Base-by-base conservation (phyloP, 2,797 vertebrate genomes). In the Astyanax mexicanus region DNA sequence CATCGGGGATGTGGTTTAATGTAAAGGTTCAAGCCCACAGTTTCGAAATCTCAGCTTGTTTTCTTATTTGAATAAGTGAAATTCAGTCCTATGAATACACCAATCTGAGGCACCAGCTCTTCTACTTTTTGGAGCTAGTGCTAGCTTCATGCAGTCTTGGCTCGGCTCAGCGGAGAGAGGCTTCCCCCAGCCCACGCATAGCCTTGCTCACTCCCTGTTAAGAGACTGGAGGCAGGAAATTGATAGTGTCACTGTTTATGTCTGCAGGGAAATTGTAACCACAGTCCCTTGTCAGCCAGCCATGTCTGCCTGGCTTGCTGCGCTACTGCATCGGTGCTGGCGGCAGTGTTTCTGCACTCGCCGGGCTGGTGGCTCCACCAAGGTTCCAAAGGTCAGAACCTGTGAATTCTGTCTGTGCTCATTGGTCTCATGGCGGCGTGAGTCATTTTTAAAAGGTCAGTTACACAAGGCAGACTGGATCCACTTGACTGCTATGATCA, bases 161-260 rank as follows among this genome's bases (percentile, higher is more conserved):
- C 74, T 37, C 19, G 7, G 75, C 37, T 75, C 35, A 55, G 73
- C 7, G 54, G 45, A 74, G 58, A 25, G 57, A 81, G 79, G 79
- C 65, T 79, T 83, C 77, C 80, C 76, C 77, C 68, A 71, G 77
- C 77, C 76, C 77, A 83, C 60, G 55, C 77, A 75, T 52, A 62
- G 72, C 62, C 67, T 77, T 69, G 74, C 69, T 78, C 68, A 58
- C 74, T 78, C 83, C 74, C 80, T 81, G 81, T 65, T 80, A 68
- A 77, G 78, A 85, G 69, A 82, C 65, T 29, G 75, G 54, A 77
- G 81, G 84, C 86, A 91, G 91, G 91, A 93, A 91, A 92, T 88
- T 84, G 11, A 84, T 88, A 86, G 89, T 91, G 91, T 91, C 89
- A 89, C 78, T 91, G 91, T 90, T 90, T 91, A 88, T 83, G 88